These are phyloP conservation scores for Lithophane leautieri DNA, from an alignment of 2,888 invertebrate genomes.

Conservation along the genomic window DNA sequence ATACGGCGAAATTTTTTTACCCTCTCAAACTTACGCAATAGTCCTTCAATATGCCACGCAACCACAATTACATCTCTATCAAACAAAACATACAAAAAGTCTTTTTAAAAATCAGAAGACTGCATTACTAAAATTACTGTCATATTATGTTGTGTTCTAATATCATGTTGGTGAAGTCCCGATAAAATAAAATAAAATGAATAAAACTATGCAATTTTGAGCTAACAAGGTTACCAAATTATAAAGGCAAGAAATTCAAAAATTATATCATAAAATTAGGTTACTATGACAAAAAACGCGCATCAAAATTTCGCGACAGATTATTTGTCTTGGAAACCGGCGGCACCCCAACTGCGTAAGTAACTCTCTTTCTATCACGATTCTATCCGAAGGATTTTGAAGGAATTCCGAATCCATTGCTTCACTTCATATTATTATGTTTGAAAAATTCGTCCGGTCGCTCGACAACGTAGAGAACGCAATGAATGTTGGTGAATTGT, in stretches of 20 bases:
- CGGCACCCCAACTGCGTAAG: background rate
- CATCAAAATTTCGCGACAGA: background rate
- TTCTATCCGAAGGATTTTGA: background rate
- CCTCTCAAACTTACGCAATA: no score
- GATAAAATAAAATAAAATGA: background rate
- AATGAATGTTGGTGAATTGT: no score
- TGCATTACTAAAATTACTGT: slow-evolving; percentile 20
- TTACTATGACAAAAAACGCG: background rate
- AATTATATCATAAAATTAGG: background rate
- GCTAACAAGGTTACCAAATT: background rate
- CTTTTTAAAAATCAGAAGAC: background rate
- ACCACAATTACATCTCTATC: background rate
- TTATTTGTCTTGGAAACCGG: background rate
- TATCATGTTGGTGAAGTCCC: background rate
- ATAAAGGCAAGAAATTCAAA: background rate
- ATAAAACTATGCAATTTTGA: slow-evolving; percentile 1
- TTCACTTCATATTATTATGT: no score
- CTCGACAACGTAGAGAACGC: no score
- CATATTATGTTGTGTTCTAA: slow-evolving; percentile 9
- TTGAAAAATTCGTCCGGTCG: no score
- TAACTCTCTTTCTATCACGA: no score
- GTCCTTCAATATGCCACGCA: background rate
- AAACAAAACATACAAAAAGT: background rate
- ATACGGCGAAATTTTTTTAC: background rate
- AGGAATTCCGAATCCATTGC: background rate